Base-by-base conservation (phyloP, 2,113 vertebrate species). In the Plecturocebus donacophilus region DNA sequence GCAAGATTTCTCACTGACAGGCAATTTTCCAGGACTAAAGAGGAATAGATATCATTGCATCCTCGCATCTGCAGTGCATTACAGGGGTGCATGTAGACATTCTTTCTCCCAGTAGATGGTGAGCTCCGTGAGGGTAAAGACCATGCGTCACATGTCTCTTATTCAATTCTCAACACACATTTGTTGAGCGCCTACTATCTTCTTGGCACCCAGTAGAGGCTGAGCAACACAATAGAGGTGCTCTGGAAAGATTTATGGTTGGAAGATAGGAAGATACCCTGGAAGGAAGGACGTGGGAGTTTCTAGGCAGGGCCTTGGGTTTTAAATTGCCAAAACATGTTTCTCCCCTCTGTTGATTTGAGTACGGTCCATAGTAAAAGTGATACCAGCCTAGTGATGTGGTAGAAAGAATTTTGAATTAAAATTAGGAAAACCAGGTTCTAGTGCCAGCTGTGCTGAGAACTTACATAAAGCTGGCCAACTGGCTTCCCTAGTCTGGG, bases 1-100 rank as follows among this genome's bases (percentile, higher is more conserved):
- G 94, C 95, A 98, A 97, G 96, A 95, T 97, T 98, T 97, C 94
- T 92, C 85, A 35, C 85, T 91, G 94, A 96, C 96, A 96, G 93
- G 90, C 90, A 49, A 21, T 96, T 97, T 97, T 97, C 96, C 56
- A 45, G 80, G 73, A 76, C 89, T 16, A 16, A 79, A 82, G 84
- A 77, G 87, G 89, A 91, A 84, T 83, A 87, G 40, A 61, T 70
- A 95, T 82, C 96, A 75, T 73, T 0, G 11, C 76, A 81, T 92
- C 87, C n/a, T 95, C 14, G 77, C 61, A 54, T 90, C 92, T 87
- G 87, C 87, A 70, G 87, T 61, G 27, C 35, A 32, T 96, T 90
- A 73, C 75, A 45, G 47, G 12, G 35, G 23, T 45, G 6, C 23
- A 4, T 82, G 87, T 61, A 95, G 80, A 87, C 64, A 38, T 40